Conservation (phyloP, 2,797 vertebrate genomes). For the Setipinna tenuifilis region DNA sequence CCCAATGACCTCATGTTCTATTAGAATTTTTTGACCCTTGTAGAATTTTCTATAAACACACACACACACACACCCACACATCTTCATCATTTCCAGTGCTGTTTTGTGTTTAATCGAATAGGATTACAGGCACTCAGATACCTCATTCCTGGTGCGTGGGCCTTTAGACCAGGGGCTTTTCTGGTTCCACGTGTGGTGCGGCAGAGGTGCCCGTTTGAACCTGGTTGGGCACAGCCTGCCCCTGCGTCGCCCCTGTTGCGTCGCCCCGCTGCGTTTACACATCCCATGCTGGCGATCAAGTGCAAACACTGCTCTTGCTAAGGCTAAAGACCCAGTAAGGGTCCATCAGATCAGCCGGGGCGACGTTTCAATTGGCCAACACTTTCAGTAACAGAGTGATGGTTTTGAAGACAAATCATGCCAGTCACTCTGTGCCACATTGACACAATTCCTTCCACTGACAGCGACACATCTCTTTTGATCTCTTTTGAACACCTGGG, state of each 20-base stretch:
- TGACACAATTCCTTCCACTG: background rate
- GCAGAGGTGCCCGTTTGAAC: conserved; percentile 29
- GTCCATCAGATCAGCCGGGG: background rate
- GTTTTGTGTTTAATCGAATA: conserved; percentile 40
- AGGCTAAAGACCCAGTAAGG: background rate
- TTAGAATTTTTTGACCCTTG: background rate
- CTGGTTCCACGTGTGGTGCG: background rate
- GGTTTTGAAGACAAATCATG: background rate
- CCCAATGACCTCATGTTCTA: background rate
- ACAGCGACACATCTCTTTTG: background rate
- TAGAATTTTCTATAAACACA: background rate
- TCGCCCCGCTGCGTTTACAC: background rate
- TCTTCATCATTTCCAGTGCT: background rate
- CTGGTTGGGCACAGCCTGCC: conserved; percentile 27
- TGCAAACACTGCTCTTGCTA: background rate
- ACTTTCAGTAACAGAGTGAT: background rate
- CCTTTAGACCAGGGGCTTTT: conserved; percentile 12
- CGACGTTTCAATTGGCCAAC: background rate
- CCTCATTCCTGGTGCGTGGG: conserved; percentile 27
- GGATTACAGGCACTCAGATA: conserved; percentile 48
- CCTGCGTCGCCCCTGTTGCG: background rate
- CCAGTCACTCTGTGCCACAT: background rate
- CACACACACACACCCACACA: conserved; percentile 23
- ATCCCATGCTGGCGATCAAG: background rate
- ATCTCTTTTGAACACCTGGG: background rate